Base-by-base conservation (phyloP, 64 coral and sea anemone genomes). In the Pocillopora verrucosa region DNA sequence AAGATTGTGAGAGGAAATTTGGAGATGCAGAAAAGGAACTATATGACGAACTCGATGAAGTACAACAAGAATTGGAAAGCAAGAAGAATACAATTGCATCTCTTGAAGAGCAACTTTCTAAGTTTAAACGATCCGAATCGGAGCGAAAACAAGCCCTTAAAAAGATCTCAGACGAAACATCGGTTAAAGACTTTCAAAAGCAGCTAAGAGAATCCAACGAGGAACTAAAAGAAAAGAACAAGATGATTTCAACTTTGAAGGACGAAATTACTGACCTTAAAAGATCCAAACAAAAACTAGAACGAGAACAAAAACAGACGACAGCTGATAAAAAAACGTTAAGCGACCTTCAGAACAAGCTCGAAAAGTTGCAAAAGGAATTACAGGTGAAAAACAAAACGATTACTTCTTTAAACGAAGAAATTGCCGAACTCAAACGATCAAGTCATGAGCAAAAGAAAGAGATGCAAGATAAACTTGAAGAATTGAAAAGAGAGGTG, bases 41-140 rank as follows among this genome's bases (percentile, higher is more conserved):
- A 25, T 74, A 90, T 38, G 80, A 91, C 14, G 88, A 89, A 89
- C 22, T 91, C 12, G 61, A 74, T 34, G 69, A 84, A n/a, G 15
- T 74, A 56, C 77, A 90, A 30, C 67, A 81, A 10, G 88, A 82
- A 57, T 74, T 90, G 56, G 45, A 90, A 2, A 57, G 76, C n/a
- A 75, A 61, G 12, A 77, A 41, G 15, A 74, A 65, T 22, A 35
- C 20, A 34, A 72, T 85, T 30, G n/a, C 20, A 85, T 72, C 64
- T 72, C 82, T 85, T 57, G 63, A 85, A 72, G 65, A 85, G 9
- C 63, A 85, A 72, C 22, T 85, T 41, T 10, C 22, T 4, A 38
- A 85, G 64, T 85, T 57, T 34, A 85, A 72, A 38, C 34, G 16
- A 72, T 70, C 38, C 9, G 35, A 16, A 22, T 41, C 10, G 19